phyloP scores from a whole-genome alignment of 2,113 vertebrate genomes.

The Epinephelus lanceolatus region DNA sequence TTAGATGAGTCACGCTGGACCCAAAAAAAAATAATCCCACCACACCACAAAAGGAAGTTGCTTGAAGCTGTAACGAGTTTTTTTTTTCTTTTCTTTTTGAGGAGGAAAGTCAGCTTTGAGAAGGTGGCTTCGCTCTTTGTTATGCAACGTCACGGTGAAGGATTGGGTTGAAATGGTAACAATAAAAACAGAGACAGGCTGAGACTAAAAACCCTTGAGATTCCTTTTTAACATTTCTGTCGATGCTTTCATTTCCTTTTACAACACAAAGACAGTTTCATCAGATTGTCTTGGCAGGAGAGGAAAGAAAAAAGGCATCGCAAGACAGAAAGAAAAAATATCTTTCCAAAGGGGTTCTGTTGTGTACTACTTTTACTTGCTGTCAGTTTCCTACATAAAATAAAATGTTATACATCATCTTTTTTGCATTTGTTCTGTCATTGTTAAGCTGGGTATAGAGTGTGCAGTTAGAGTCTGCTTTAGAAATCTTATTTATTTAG shows the following conservation, averaged over 20 bases:
- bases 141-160: background rate
- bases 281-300: background rate
- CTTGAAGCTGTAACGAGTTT: background rate
- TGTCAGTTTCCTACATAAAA: background rate
- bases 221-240: background rate
- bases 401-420: background rate
- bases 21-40: conserved; percentile 25
- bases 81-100: background rate
- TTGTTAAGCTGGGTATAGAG: no score
- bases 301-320: background rate
- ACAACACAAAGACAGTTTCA: background rate
- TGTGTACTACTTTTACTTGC: background rate
- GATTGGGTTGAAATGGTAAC: background rate
- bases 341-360: background rate
- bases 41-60: background rate
- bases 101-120: background rate
- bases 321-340: background rate
- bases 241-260: background rate
- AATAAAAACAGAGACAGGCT: background rate
- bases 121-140: background rate
- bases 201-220: background rate
- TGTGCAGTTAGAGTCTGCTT: background rate
- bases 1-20: conserved; percentile 19
- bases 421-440: background rate
- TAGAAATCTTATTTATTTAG: no score